A percentile compares a stretch with the other conserved stretches of the same genome.
phyloP scores from a whole-genome alignment of 2,797 vertebrate genomes.

The Triplophysa yarkandensis region DNA sequence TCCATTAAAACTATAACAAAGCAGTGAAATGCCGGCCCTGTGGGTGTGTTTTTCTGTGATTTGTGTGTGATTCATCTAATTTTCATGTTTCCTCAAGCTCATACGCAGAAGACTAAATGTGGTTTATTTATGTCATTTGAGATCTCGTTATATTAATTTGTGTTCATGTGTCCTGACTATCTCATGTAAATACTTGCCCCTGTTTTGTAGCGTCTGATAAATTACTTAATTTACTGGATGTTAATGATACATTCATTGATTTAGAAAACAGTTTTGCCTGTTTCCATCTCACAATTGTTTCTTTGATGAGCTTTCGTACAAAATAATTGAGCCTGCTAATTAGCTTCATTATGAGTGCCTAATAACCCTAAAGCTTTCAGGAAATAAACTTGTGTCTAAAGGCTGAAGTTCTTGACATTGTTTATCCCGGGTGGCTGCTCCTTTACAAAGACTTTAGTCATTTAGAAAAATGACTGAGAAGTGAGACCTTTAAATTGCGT shows the following conservation, averaged over 20 bases:
- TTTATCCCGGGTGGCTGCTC: conserved; percentile 39
- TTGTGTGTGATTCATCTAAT: conserved; percentile 18
- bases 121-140: conserved; percentile 33
- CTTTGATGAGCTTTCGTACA: conserved; percentile 64
- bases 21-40: not conserved
- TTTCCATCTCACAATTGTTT: conserved; percentile 61
- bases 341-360: conserved; percentile 63
- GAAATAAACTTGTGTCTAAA: conserved; percentile 59
- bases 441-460: conserved; percentile 36
- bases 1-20: not conserved
- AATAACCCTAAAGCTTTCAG: conserved; percentile 60
- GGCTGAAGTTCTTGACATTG: conserved; percentile 50
- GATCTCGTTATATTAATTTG: conserved; percentile 47
- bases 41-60: conserved; percentile 45
- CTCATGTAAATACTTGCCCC: conserved; percentile 41
- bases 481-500: not conserved
- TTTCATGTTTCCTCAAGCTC: conserved; percentile 26
- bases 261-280: conserved; percentile 62
- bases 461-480: conserved; percentile 35
- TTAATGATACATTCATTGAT: conserved; percentile 64
- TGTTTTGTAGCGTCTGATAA: conserved; percentile 53
- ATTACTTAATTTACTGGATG: conserved; percentile 63
- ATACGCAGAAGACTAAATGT: conserved; percentile 24
- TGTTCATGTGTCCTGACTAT: conserved; percentile 26
- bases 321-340: conserved; percentile 67